A percentile compares a stretch with the other conserved stretches of the same genome.
These are phyloP conservation scores for Panagrolaimus sp. DNA, from an alignment of 1,140 invertebrate species.

Conservation along the genomic window DNA sequence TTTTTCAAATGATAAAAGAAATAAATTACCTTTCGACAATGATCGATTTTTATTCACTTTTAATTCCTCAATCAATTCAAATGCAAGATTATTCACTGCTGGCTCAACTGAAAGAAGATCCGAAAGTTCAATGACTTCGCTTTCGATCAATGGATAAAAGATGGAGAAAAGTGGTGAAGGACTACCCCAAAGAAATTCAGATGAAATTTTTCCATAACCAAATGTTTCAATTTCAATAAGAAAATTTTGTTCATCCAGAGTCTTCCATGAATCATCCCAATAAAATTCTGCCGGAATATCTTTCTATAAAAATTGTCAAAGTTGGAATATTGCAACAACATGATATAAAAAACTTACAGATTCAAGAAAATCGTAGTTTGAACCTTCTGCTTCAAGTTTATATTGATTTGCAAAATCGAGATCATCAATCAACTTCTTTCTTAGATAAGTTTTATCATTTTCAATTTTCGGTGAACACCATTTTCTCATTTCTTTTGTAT, in stretches of 20 bases:
- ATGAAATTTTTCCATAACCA: too few species aligned
- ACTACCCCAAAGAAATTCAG: neutral
- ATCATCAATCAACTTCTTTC: slow-evolving; percentile 37
- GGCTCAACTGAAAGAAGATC: neutral
- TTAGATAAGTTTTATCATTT: slow-evolving; percentile 30
- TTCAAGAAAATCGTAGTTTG: slow-evolving; percentile 39
- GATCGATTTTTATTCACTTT: too few species aligned
- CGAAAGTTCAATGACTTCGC: neutral
- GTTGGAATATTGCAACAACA: neutral
- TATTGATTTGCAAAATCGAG: slow-evolving; percentile 38
- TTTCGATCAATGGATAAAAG: neutral
- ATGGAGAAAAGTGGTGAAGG: neutral
- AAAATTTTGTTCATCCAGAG: slow-evolving; percentile 23
- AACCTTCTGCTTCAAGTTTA: slow-evolving; percentile 30
- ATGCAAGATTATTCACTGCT: slow-evolving; percentile 1
- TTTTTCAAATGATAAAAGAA: too few species aligned
- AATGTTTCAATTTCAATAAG: neutral
- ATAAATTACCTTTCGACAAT: too few species aligned
- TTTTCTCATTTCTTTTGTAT: slow-evolving; percentile 28
- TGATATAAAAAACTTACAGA: slow-evolving; percentile 19
- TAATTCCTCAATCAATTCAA: neutral
- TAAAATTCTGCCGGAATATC: slow-evolving; percentile 45
- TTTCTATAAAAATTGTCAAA: slow-evolving; percentile 42
- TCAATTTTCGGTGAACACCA: slow-evolving; percentile 33
- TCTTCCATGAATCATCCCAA: slow-evolving; percentile 45